Evolutionary conservation across 2,113 vertebrate species (phyloP).

Genomic region (Nesospiza acunhae): DNA sequence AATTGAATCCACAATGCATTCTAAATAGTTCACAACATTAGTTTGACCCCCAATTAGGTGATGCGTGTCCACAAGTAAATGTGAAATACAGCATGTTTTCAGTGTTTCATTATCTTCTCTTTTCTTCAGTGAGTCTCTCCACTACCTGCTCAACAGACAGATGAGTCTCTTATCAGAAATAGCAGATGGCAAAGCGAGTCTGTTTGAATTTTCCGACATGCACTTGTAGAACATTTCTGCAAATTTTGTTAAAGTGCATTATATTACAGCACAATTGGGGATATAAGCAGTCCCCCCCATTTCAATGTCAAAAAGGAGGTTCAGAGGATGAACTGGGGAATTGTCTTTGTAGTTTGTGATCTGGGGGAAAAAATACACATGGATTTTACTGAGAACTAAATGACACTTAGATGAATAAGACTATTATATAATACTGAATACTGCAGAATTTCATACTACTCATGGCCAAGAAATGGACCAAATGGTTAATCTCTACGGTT

Average conservation of each 20-base stretch:
- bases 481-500: not conserved
- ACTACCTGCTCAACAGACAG: conserved; percentile 70
- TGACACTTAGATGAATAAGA: not conserved
- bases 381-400: not conserved
- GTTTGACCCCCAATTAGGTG: conserved; percentile 71
- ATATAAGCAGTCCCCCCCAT: not conserved
- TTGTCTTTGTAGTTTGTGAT: not conserved
- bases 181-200: conserved; percentile 74
- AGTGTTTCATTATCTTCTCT: conserved; percentile 63
- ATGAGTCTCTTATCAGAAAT: conserved; percentile 79
- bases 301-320: not conserved
- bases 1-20: conserved; percentile 33
- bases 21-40: conserved; percentile 48
- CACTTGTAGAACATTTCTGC: conserved; percentile 59
- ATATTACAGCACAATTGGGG: conserved; percentile 52
- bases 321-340: not conserved
- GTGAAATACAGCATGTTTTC: conserved; percentile 41
- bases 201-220: conserved; percentile 72
- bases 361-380: not conserved
- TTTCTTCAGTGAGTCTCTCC: conserved; percentile 31
- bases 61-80: conserved; percentile 56
- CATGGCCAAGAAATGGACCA: not conserved
- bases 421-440: not conserved
- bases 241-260: conserved; percentile 65
- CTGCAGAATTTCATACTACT: not conserved